Evolutionary conservation across 64 coral and sea anemone genomes (phyloP).

Genomic region (Montipora cactus): DNA sequence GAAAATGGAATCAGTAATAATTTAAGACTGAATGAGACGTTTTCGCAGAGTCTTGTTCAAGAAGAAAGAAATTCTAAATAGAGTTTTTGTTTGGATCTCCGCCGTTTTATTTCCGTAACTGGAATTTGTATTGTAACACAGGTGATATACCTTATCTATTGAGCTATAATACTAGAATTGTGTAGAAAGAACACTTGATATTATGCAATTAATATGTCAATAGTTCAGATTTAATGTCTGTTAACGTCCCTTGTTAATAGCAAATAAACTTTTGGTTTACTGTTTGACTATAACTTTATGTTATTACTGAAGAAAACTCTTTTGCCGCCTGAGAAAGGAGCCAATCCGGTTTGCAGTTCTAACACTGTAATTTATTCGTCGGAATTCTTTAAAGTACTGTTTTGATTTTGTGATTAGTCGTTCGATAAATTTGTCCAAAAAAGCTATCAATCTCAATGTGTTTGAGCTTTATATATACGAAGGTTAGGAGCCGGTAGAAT

Average conservation of each 20-base stretch:
- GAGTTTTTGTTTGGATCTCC: not conserved
- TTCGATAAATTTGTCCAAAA: not conserved
- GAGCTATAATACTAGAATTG: not conserved
- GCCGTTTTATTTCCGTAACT: not conserved
- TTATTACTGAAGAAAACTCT: not conserved
- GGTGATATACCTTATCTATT: not conserved
- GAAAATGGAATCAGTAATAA: not conserved
- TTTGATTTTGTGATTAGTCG: not conserved
- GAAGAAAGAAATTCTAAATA: not conserved
- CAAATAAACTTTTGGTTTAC: not conserved
- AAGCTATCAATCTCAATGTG: not conserved
- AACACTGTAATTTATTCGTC: not conserved
- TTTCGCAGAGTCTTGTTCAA: not conserved
- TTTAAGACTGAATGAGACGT: not conserved
- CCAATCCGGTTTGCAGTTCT: not conserved
- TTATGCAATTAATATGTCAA: not conserved
- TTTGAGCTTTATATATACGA: not conserved
- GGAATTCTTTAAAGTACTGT: not conserved
- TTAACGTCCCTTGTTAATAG: not conserved
- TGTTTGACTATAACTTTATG: not conserved
- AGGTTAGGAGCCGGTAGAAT: not conserved
- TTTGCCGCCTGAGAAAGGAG: not conserved
- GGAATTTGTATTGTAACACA: slow-evolving; percentile 14
- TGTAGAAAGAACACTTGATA: not conserved
- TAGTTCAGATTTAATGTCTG: not conserved